Evolutionary conservation across 2,888 invertebrate species (phyloP).

Genomic region (Lacanobia wlatinum): DNA sequence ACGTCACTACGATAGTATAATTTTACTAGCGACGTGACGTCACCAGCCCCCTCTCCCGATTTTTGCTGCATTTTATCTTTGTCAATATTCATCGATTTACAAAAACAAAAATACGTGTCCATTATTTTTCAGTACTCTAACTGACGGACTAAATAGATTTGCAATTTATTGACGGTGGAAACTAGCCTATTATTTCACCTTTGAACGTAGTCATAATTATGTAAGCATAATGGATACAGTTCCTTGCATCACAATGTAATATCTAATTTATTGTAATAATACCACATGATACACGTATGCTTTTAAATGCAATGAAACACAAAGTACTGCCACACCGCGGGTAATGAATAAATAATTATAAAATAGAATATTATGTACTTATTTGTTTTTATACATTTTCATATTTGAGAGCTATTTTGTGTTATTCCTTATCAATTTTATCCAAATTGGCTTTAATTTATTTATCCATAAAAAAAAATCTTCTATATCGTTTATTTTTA

Average conservation of each 20-base stretch:
- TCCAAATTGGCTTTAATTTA: conserved; percentile 37
- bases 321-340: conserved; percentile 15
- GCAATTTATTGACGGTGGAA: too few relatives aligned
- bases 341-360: conserved; percentile 4
- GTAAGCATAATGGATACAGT: conserved; percentile 42
- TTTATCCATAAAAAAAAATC: not conserved
- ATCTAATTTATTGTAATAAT: not conserved
- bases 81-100: too few relatives aligned
- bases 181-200: not conserved
- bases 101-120: too few relatives aligned
- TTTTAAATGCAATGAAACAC: conserved; percentile 25
- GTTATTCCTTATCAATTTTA: conserved; percentile 19
- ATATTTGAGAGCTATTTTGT: not conserved
- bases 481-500: not conserved
- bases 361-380: conserved; percentile 35
- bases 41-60: too few relatives aligned
- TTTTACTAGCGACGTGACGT: too few relatives aligned
- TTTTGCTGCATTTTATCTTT: too few relatives aligned
- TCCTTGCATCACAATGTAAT: conserved; percentile 35
- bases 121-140: too few relatives aligned
- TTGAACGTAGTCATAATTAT: not conserved
- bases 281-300: conserved; percentile 2
- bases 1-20: too few relatives aligned
- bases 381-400: conserved; percentile 14
- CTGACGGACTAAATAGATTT: too few relatives aligned